Conservation (phyloP, 2,797 vertebrate species). For the Microctenopoma steveboyesi region DNA sequence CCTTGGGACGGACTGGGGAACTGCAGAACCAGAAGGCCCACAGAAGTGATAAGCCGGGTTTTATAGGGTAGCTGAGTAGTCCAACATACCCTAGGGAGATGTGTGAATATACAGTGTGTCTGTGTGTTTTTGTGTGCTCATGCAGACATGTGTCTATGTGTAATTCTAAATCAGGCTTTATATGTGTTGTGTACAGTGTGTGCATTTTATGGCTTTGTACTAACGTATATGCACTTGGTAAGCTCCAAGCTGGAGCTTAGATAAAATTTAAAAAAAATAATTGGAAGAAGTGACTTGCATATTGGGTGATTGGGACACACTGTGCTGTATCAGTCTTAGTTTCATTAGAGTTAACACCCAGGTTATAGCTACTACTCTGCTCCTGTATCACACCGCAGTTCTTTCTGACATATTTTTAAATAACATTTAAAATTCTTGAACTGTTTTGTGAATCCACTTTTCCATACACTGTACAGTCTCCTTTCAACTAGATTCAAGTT, state of each 20-base stretch:
- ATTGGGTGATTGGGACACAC: constrained; percentile 24
- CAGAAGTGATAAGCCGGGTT: constrained; percentile 69
- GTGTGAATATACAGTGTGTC: constrained; percentile 44
- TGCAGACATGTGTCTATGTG: constrained; percentile 25
- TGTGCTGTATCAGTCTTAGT: constrained; percentile 20
- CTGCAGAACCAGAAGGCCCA: constrained; percentile 55
- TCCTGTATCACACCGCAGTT: constrained; percentile 14
- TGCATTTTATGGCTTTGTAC: constrained; percentile 37
- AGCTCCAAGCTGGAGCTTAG: constrained; percentile 1
- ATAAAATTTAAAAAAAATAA: neutral
- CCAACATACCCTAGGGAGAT: constrained; percentile 52
- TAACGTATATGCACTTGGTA: constrained; percentile 30
- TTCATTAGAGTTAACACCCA: constrained; percentile 27
- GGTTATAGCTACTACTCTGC: constrained; percentile 20
- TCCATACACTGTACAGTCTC: constrained; percentile 23
- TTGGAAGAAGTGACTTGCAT: constrained; percentile 10
- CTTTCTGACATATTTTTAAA: neutral
- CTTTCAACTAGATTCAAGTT: constrained; percentile 58
- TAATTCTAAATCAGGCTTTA: constrained; percentile 11
- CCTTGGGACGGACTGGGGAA: constrained; percentile 58
- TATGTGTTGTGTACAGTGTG: constrained; percentile 1
- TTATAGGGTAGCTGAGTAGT: constrained; percentile 68
- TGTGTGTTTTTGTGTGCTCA: constrained; percentile 26
- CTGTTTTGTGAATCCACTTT: constrained; percentile 11
- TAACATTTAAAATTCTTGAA: no score